phyloP scores from a whole-genome alignment of 2,888 invertebrate species.

The Cephus pygmeus region DNA sequence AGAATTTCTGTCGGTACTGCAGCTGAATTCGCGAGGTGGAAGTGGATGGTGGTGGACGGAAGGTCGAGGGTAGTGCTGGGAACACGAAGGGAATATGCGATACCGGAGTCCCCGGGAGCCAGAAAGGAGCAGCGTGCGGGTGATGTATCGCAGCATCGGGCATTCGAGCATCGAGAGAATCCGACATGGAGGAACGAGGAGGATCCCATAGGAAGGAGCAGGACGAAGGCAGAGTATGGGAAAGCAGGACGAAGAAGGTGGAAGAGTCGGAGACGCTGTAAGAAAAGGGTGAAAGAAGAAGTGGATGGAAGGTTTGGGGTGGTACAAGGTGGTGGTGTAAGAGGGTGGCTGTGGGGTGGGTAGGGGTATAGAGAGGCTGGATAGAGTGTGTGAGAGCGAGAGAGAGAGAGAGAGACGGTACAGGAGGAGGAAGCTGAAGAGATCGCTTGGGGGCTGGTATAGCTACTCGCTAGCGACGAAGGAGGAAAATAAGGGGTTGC shows the following conservation, averaged over 20 bases:
- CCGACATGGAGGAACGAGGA: slow-evolving; percentile 15
- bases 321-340: neutral
- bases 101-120: slow-evolving; percentile 12
- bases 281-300: slow-evolving; percentile 3
- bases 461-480: slow-evolving; percentile 35
- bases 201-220: slow-evolving; percentile 14
- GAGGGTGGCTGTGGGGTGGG: neutral
- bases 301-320: neutral
- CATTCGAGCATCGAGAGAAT: slow-evolving; percentile 48
- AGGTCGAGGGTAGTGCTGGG: slow-evolving; percentile 14
- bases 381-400: slow-evolving; percentile 21
- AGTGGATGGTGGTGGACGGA: slow-evolving; percentile 15
- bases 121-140: slow-evolving; percentile 43
- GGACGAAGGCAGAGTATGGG: slow-evolving; percentile 10
- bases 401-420: slow-evolving; percentile 3
- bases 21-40: slow-evolving; percentile 31
- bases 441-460: slow-evolving; percentile 9
- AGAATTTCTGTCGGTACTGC: slow-evolving; percentile 32
- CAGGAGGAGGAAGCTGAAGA: neutral
- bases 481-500: slow-evolving; percentile 61
- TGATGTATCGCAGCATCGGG: slow-evolving; percentile 58
- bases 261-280: neutral
- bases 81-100: slow-evolving; percentile 35
- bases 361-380: neutral
- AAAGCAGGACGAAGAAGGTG: slow-evolving; percentile 14